Evolutionary conservation across 2,888 invertebrate genomes (phyloP).

Genomic region (Odontocolon sp.): DNA sequence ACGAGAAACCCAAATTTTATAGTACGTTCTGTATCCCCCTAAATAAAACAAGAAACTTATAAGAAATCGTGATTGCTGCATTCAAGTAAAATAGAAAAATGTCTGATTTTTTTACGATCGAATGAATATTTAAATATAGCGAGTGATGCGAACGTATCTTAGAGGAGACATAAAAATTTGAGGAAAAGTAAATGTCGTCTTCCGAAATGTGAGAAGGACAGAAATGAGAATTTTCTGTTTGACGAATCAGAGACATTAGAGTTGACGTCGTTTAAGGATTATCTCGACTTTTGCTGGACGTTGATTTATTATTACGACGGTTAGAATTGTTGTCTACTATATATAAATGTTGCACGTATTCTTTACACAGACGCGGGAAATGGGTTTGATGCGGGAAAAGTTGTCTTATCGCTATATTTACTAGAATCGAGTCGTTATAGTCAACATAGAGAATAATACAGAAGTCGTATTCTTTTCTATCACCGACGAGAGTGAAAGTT

Average conservation of each 20-base stretch:
- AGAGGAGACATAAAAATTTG: neutral
- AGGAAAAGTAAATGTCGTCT: neutral
- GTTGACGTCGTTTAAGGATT: constrained; percentile 54
- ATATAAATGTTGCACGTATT: neutral
- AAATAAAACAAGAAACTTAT: neutral
- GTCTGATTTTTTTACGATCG: neutral
- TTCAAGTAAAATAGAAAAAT: neutral
- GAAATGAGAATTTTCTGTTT: constrained; percentile 38
- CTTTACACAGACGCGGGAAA: constrained; percentile 25
- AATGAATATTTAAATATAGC: neutral
- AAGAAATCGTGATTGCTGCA: neutral
- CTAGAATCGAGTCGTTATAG: constrained; percentile 17
- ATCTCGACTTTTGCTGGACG: constrained; percentile 49
- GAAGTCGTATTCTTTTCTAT: constrained; percentile 19
- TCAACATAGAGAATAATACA: constrained; percentile 24
- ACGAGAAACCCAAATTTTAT: constrained; percentile 25
- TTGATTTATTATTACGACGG: constrained; percentile 63
- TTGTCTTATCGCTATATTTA: constrained; percentile 42
- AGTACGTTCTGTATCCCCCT: neutral
- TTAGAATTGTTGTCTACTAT: constrained; percentile 46
- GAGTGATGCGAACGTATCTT: neutral
- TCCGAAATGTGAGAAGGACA: neutral
- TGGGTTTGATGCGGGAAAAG: constrained; percentile 26
- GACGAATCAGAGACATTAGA: constrained; percentile 29
- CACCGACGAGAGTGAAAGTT: constrained; percentile 55